Evolutionary conservation across 2,113 vertebrate genomes (phyloP), one percentile per base, ranked within the genome.

Genomic region (Vimba vimba): DNA sequence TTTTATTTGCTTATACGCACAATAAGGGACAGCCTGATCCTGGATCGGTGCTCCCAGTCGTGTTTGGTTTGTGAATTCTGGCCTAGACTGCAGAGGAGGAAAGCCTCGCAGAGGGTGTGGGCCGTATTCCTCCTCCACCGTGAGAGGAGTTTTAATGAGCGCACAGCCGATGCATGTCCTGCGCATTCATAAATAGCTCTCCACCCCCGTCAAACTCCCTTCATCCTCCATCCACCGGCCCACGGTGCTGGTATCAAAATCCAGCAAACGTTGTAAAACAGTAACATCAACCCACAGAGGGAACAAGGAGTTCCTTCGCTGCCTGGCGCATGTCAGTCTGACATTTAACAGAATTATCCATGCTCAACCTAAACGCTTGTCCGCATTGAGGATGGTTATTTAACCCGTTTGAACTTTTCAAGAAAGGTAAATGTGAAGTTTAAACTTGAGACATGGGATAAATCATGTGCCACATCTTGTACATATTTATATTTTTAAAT

Each of bases 131-230:
- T 83, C 81, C 81, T 83, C 81, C 81, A 64, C 74, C 73, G 84
- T 68, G 89, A 84, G 86, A 52, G 78, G 87, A 79, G 73, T 86
- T 87, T 87, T 90, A 89, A 90, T 90, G 81, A 89, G 86, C 69
- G 59, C 78, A 79, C 84, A 82, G 77, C 59, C 30, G 85, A 77
- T 78, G 79, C 85, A 57, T 82, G 59, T 86, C 83, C 82, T 82
- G 76, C 76, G 64, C 83, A 82, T 88, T 80, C 85, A 85, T 60
- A 79, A 87, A 85, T 80, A 83, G 83, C 85, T 79, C 55, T 36
- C 47, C 75, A 75, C 62, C 84, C 64, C 68, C 68, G 64, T 57
- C 79, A 86, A 25, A 9, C 68, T 68, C 71, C 74, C 62, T 57
- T 82, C 73, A 30, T 68, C 62, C 57, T 30, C 60, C 86, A 39